phyloP scores from a whole-genome alignment of 2,113 vertebrate species.

The Callorhinus ursinus region DNA sequence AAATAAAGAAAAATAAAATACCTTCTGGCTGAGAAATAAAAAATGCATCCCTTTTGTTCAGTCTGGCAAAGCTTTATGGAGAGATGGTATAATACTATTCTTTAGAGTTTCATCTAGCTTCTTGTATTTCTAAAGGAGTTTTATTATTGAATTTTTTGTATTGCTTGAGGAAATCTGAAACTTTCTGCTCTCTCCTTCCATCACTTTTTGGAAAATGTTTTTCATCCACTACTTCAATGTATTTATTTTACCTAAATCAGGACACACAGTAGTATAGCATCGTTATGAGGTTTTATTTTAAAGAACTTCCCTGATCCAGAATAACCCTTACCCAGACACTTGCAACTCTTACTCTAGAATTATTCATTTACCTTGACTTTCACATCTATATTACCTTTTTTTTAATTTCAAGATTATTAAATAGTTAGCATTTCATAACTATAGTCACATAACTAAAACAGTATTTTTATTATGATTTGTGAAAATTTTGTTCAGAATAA shows the following conservation, averaged over 20 bases:
- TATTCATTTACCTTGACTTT: background rate
- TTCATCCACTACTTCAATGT: background rate
- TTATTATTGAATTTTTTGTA: background rate
- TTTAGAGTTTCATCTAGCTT: background rate
- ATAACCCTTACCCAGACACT: background rate
- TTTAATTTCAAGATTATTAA: background rate
- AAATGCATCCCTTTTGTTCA: background rate
- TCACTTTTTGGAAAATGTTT: background rate
- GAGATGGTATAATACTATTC: background rate
- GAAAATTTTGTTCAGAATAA: constrained; percentile 33
- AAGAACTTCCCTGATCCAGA: background rate
- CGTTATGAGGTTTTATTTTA: background rate
- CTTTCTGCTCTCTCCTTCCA: background rate
- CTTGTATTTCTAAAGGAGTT: background rate
- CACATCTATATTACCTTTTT: background rate
- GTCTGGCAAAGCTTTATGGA: background rate
- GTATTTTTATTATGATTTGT: background rate
- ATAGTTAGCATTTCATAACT: background rate
- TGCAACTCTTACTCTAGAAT: background rate
- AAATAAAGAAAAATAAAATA: constrained; percentile 78
- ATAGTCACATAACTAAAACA: background rate
- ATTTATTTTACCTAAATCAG: constrained; percentile 7
- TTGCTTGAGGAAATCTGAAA: background rate
- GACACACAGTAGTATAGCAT: background rate
- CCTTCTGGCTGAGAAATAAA: background rate